Conservation (phyloP, 2,888 invertebrate genomes). For the Metallyticus violacea region DNA sequence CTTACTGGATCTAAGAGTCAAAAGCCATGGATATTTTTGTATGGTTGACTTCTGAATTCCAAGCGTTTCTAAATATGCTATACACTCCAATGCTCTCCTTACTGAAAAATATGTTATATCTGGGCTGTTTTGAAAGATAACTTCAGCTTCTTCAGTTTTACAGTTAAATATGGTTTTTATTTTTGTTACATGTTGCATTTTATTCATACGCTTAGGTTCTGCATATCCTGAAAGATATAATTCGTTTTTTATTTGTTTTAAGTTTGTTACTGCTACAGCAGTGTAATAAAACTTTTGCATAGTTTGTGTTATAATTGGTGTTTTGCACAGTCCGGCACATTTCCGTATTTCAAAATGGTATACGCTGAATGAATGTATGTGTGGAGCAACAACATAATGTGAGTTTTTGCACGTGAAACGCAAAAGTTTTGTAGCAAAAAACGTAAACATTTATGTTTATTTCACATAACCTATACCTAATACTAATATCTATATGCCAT, state of each 20-base stretch:
- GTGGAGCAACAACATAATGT: too few species aligned
- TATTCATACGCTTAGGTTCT: not conserved
- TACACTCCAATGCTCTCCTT: constrained; percentile 32
- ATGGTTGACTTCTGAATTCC: constrained; percentile 38
- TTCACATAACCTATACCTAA: too few species aligned
- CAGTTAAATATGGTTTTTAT: not conserved
- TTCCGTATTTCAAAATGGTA: not conserved
- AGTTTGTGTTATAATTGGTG: not conserved
- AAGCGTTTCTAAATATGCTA: constrained; percentile 36
- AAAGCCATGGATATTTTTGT: constrained; percentile 40
- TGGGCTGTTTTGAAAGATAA: not conserved
- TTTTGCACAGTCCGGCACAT: not conserved
- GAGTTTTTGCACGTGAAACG: too few species aligned
- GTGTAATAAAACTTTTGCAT: not conserved
- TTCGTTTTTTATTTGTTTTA: not conserved
- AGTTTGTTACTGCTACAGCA: not conserved
- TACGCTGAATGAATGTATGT: not conserved
- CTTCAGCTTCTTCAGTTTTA: not conserved
- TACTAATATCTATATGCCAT: too few species aligned
- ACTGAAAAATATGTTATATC: not conserved
- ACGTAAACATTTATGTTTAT: too few species aligned
- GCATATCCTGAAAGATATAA: not conserved
- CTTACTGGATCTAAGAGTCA: constrained; percentile 32
- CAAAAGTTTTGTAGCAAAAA: too few species aligned
- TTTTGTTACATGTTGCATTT: not conserved